A percentile compares a stretch with the other conserved stretches of the same genome.
Conservation (phyloP, 2,113 vertebrate genomes). For the Stegostoma tigrinum region DNA sequence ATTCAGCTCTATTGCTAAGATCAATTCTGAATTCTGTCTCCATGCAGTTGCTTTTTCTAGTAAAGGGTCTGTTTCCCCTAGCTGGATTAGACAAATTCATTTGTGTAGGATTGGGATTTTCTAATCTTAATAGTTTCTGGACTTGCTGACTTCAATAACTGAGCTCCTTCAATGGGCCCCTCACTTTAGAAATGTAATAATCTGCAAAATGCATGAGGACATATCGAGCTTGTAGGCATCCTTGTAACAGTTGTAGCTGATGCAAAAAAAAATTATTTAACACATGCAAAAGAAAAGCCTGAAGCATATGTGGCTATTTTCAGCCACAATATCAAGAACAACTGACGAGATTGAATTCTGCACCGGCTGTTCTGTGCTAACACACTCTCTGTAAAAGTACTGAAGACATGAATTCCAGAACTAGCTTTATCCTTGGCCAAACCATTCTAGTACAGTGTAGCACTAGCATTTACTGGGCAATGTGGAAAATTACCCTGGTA, state of each 20-base stretch:
- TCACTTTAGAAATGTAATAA: background rate
- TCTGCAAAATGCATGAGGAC: background rate
- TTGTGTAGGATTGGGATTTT: background rate
- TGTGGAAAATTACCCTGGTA: no score
- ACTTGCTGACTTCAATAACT: background rate
- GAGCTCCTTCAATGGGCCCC: no score
- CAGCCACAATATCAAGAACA: no score
- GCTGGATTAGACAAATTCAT: background rate
- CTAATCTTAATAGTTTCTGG: background rate
- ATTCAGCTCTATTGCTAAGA: background rate
- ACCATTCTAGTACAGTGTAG: no score
- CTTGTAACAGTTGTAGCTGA: background rate
- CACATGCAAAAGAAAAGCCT: no score
- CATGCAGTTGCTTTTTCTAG: background rate
- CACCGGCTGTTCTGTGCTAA: no score
- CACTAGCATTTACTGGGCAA: no score
- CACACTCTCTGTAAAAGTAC: no score
- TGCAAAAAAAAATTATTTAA: background rate
- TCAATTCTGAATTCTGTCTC: background rate
- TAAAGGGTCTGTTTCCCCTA: background rate
- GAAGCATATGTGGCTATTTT: no score
- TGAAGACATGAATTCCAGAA: no score
- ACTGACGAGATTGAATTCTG: no score
- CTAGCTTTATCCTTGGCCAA: no score
- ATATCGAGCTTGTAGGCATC: background rate